Evolutionary conservation across 92 coral and sea anemone genomes (phyloP), one percentile per base, ranked within the genome.

Genomic region (Scolanthus callimorphus): DNA sequence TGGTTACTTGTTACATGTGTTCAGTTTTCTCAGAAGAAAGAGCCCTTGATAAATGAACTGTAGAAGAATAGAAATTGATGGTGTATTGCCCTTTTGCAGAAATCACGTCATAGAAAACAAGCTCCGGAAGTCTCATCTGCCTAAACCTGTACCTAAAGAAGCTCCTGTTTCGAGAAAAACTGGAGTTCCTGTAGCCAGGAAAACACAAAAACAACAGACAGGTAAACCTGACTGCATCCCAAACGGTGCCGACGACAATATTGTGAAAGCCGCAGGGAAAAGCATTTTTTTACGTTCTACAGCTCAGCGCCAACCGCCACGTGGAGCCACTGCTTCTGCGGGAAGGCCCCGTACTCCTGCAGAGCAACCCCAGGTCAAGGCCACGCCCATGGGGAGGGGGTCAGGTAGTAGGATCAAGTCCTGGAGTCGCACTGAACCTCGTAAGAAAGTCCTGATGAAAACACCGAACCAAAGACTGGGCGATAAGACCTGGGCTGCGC

Each of bases 361-460:
- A 11, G 23, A 46, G 52, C 4, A 46, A 9, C 19, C 12, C 17
- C 11, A 6, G 12, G 52, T 46, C 23, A 21, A 6, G 12, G 52
- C 17, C 23, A 46, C 52, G 19, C 52, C 52, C 23, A 21, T 19
- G 8, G 23, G 4, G 4, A 46, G 23, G 23, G 52, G 17, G 23
- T 20, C 22, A 27, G 43, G 30, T 27, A 25, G 22, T 1, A 68
- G 27, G 4, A 26, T 26, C 11, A 67, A 39, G 51, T 26, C 22
- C 52, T n/a, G n/a, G n/a, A n/a, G n/a, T n/a, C 37, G 55, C 26
- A 67, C 74, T 38, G 74, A 68, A 39, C 74, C 74, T 4, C 45
- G 74, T 4, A 67, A 57, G 54, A 67, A 57, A 34, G 54, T 13
- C 11, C 17, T 20, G 12, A 13, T 15, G 23, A 55, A 46, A 47